Base-by-base conservation (phyloP, 2,888 invertebrate genomes). In the Nowickia ferox region DNA sequence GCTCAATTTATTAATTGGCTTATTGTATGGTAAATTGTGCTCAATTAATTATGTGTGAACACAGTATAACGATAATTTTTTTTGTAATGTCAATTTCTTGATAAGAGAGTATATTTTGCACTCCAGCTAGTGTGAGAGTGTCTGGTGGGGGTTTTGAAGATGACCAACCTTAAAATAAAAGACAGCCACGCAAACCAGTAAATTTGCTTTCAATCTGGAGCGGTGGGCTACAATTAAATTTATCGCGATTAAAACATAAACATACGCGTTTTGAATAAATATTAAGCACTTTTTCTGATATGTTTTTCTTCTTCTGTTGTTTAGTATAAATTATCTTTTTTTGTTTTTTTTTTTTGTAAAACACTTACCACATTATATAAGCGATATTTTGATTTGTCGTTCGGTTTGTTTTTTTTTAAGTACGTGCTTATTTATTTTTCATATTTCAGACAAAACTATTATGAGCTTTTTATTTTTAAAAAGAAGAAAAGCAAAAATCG, bases 201-300 rank as follows among this genome's bases (percentile, higher is more conserved):
- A 78, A 69, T 69, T 69, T 44, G 55, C 30, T 46, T 22, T 61
- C 1, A 11, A 57, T 59, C 46, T 17, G 13, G 42, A 30, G 57
- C 40, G 38, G 13, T 51, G 51, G 51, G 15, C 38, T 65, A 13
- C 40, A 59, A 84, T 63, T 74, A 57, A 78, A 74, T 71, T 69
- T 40, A 75, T 77, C 63, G 22, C 42, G 51, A 13, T 80, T n/a
- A 44, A 69, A 38, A n/a, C 22, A 22, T 40, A 61, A 11, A 13
- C 19, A 19, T 53, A 63, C 78, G 69, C 82, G 71, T 74, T 61
- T 77, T 71, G 82, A 82, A 82, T 85, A 44, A 75, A 61, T 57
- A 63, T 57, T 51, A 57, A 71, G 76, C 72, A 72, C 55, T 85
- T 77, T 69, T 55, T n/a, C 9, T 44, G 51, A 61, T 38, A 44